Conservation (phyloP, 2,113 vertebrate species). For the Andinoacara biseriatus region DNA sequence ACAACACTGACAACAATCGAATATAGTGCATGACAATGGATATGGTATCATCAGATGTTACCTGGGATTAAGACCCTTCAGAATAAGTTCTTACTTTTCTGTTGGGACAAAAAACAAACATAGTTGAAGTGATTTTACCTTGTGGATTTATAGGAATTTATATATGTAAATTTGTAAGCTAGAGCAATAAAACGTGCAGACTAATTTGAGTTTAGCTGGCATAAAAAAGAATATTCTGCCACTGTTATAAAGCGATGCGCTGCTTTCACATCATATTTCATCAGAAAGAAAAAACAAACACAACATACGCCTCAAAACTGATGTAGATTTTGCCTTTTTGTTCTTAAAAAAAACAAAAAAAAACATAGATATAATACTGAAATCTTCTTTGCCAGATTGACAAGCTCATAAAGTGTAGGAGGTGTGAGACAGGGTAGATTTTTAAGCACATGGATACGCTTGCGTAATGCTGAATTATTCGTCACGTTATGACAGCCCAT, state of each 20-base stretch:
- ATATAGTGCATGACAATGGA: neutral
- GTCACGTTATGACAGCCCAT: conserved; percentile 30
- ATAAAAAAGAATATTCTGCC: neutral
- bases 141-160: neutral
- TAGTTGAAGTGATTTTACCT: conserved; percentile 24
- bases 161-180: neutral
- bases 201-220: neutral
- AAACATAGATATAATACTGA: neutral
- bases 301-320: neutral
- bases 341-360: neutral
- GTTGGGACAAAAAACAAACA: conserved; percentile 56
- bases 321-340: neutral
- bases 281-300: neutral
- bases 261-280: neutral
- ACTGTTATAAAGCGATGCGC: neutral
- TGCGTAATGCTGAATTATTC: conserved; percentile 29
- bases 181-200: neutral
- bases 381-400: conserved; percentile 24
- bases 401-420: neutral
- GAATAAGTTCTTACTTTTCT: conserved; percentile 85
- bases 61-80: conserved; percentile 76
- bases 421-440: conserved; percentile 27
- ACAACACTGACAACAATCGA: neutral
- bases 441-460: conserved; percentile 29
- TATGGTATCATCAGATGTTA: conserved; percentile 43